These are phyloP conservation scores for Phasia obesa DNA, from an alignment of 2,888 invertebrate species.

Conservation along the genomic window DNA sequence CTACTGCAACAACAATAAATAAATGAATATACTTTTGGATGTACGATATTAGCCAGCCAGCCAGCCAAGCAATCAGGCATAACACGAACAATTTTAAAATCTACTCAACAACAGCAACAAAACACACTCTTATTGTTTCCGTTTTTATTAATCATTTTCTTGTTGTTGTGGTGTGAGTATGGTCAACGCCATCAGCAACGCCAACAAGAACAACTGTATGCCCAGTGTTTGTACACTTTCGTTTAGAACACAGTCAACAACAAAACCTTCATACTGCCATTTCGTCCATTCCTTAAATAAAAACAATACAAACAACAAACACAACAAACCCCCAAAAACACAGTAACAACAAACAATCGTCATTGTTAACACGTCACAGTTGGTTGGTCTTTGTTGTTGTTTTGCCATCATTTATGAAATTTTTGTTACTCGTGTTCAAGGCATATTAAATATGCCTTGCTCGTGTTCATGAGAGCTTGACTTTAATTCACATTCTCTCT, in stretches of 20 bases:
- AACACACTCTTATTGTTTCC: conserved; percentile 55
- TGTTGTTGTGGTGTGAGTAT: conserved; percentile 51
- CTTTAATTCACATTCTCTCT: conserved; percentile 23
- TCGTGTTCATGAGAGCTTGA: conserved; percentile 17
- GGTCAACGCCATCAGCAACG: conserved; percentile 65
- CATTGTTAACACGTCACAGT: conserved; percentile 63
- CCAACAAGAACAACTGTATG: conserved; percentile 24
- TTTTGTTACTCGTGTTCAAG: conserved; percentile 14
- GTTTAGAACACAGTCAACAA: too few species aligned
- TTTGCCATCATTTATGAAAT: not conserved
- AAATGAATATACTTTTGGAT: not conserved
- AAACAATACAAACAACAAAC: conserved; percentile 16
- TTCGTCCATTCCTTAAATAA: conserved; percentile 15
- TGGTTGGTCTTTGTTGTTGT: conserved; percentile 20
- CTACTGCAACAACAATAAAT: not conserved
- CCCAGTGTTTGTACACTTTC: not conserved
- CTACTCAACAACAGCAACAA: conserved; percentile 36
- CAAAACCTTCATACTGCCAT: not conserved
- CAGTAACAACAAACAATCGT: conserved; percentile 51
- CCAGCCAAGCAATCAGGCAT: conserved; percentile 35
- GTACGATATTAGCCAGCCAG: not conserved
- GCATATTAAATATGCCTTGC: too few species aligned
- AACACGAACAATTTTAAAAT: conserved; percentile 6
- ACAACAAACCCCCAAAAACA: conserved; percentile 32
- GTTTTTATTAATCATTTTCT: conserved; percentile 32